Evolutionary conservation across 2,888 invertebrate species (phyloP), one percentile per base, ranked within the genome.

Genomic region (Rotaria macrura): DNA sequence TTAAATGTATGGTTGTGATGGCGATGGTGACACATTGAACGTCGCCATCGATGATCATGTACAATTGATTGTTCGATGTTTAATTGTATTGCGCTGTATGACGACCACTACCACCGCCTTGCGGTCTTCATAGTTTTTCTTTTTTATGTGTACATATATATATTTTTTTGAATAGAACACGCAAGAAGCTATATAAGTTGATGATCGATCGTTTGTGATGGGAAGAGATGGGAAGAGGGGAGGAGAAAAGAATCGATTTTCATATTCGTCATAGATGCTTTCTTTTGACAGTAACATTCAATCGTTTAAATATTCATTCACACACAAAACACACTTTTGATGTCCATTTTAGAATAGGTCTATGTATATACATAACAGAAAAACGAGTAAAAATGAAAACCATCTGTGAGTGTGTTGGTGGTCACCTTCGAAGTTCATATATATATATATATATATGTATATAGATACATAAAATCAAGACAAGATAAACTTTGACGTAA

Each of bases 161-260:
- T n/a, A n/a, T n/a, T n/a, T 65, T 65, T 65, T 65, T 65, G 65
- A 65, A 65, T 20, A 65, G 65, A 38, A 65, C 65, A 65, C 65
- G 65, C 65, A 65, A 65, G 65, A 65, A 65, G 20, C 65, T 65
- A 38, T 34, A 65, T 65, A 65, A 65, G 65, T 65, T 65, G 65
- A 65, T 65, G 65, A 65, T 65, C 65, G 65, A 65, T 65, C 65
- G 65, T 65, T 65, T 65, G 14, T 65, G 65, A 65, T 65, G 65
- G 65, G 65, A 65, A 34, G 65, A 65, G 65, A 65, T 65, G 65
- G 29, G 34, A 65, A 65, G 65, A 65, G n/a, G 29, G 34, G 5
- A n/a, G 20, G 29, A 34, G 14, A 65, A 65, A 65, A 20, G 6
- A 65, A 65, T 34, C 38, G 65, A 65, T 65, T 65, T 65, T 34